Percentiles rank a stretch among this genome's conserved stretches.
These are phyloP conservation scores for Cebidichthys violaceus DNA, from an alignment of 2,113 vertebrate species.

Conservation along the genomic window DNA sequence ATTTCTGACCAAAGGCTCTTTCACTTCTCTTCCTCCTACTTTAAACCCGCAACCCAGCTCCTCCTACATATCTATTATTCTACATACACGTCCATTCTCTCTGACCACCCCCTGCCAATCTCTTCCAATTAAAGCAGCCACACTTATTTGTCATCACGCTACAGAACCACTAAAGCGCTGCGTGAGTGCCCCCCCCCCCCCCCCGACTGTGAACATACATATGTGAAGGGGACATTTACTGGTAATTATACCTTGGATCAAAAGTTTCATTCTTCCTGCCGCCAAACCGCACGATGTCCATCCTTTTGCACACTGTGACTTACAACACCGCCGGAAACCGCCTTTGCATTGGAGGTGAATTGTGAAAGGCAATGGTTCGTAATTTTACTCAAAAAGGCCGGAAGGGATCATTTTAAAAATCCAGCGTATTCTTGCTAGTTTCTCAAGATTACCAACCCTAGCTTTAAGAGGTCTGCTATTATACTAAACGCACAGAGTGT, in stretches of 20 bases:
- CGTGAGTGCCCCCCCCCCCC: not conserved
- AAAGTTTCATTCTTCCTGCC: not conserved
- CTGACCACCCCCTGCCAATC: constrained; percentile 8
- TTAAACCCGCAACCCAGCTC: constrained; percentile 43
- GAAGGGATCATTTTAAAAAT: too few relatives aligned
- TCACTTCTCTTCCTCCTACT: constrained; percentile 48
- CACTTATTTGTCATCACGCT: constrained; percentile 35
- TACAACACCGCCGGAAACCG: not conserved
- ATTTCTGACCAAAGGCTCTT: constrained; percentile 67
- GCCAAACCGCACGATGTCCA: not conserved
- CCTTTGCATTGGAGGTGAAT: not conserved
- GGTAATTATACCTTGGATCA: constrained; percentile 22
- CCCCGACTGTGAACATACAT: not conserved
- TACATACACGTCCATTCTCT: not conserved
- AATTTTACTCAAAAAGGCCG: too few relatives aligned
- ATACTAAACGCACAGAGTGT: too few relatives aligned
- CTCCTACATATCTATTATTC: constrained; percentile 16
- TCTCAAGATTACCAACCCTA: too few relatives aligned
- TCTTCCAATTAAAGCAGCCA: constrained; percentile 29
- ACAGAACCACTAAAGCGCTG: not conserved
- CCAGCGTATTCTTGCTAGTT: too few relatives aligned
- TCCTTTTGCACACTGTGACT: not conserved
- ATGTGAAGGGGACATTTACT: constrained; percentile 12
- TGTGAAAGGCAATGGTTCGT: not conserved
- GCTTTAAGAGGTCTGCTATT: too few relatives aligned